Evolutionary conservation across 2,888 invertebrate genomes (phyloP), one percentile per base, ranked within the genome.

Genomic region (Brenthis ino): DNA sequence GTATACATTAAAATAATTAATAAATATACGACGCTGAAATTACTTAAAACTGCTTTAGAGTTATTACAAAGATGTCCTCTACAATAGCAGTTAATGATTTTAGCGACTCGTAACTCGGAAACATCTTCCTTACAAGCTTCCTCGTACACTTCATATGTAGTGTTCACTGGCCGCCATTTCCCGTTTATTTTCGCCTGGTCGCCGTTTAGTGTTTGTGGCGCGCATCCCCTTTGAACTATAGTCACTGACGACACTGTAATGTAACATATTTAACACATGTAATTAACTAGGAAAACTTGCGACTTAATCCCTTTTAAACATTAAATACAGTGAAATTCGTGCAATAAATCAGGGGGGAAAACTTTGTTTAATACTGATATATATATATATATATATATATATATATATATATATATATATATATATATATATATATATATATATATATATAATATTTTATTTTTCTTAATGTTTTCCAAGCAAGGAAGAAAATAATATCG

Each of bases 41-140:
- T 60, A 50, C 2, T 16, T 50, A 50, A 6, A 50, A 60, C 6
- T 28, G 11, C 16, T 2, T 6, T 24, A 3, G 93, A 92, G 12
- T 88, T 82, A 82, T 97, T 97, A 81, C 97, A 97, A 50, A 95
- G 85, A 77, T 96, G 93, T 0, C 94, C 95, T 64, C 95, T 93
- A 79, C 97, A 97, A 81, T 96, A 96, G 81, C 97, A 97, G 78
- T 95, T 94, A 71, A 94, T 86, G 0, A 95, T 93, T 51, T 91
- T 93, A 1, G 94, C 93, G 2, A 92, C 88, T 14, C 94, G 89
- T n/a, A 93, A 73, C 8, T 94, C 94, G 72, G 91, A 93, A 60
- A 94, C 93, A 75, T 94, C 94, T 24, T 94, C 93, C 28, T 85
- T 85, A 81, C 97, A 97, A 1, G 95, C 95, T 77, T 95, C 95